A percentile compares a stretch with the other conserved stretches of the same genome.
Evolutionary conservation across 2,113 vertebrate genomes (phyloP).

Genomic region (Crotalus helleri): DNA sequence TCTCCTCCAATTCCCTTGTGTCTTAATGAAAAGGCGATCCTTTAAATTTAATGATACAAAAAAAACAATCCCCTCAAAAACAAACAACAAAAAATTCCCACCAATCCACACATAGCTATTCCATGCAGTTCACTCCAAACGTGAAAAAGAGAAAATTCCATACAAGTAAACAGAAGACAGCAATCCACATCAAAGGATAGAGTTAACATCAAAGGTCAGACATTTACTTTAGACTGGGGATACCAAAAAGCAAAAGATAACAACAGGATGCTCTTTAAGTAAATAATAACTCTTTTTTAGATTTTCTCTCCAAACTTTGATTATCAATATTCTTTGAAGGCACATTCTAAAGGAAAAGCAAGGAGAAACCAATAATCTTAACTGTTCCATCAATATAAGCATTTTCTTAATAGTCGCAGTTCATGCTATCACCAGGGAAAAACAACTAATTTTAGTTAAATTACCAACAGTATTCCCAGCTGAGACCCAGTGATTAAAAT

Average conservation of each 20-base stretch:
- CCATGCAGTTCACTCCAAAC: background rate
- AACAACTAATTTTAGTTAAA: slow-evolving; percentile 40
- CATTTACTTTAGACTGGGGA: background rate
- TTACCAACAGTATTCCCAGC: slow-evolving; percentile 30
- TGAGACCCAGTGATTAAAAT: slow-evolving; percentile 39
- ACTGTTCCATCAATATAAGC: background rate
- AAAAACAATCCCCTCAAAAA: background rate
- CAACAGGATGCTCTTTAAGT: background rate
- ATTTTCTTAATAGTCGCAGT: background rate
- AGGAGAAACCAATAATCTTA: background rate
- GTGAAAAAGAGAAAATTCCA: background rate
- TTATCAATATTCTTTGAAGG: slow-evolving; percentile 19
- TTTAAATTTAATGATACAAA: background rate
- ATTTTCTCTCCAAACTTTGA: background rate
- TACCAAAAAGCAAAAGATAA: background rate
- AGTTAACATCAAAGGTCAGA: background rate
- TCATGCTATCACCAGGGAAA: slow-evolving; percentile 16
- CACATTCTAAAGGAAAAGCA: background rate
- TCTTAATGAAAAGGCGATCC: background rate
- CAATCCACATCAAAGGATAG: background rate
- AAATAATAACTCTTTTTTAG: background rate
- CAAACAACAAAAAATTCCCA: background rate
- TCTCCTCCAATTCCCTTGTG: background rate
- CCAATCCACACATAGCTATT: background rate
- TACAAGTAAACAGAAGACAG: background rate